Base-by-base conservation (phyloP, 2,888 invertebrate genomes). In the Luperina testacea region DNA sequence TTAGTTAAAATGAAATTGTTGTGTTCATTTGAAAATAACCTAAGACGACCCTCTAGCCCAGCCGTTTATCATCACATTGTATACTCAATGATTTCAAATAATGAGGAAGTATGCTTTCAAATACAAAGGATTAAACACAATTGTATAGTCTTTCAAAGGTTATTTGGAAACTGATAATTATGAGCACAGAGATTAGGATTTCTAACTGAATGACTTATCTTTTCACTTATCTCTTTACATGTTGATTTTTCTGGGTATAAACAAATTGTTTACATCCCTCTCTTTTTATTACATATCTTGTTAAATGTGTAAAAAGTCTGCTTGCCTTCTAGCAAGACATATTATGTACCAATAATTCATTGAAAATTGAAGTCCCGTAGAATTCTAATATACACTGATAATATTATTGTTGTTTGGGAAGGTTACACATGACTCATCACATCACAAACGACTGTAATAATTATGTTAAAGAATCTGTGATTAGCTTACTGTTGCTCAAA, bases 391-490 rank as follows among this genome's bases (percentile, higher is more conserved):
- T 2, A 38, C 64, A 82, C 48, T 72, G 72, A 20, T 61, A 73
- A 11, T 77, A 72, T 64, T 80, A 77, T 83, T 83, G 65, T 83
- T 79, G 76, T 81, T 75, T 80, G 38, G n/a, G 64, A 81, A 78
- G 81, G 80, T 73, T 84, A 75, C 75, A 17, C 73, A 78, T 86
- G 88, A 86, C 80, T 88, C 80, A 87, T 80, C 77, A 45, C 45
- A 45, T 45, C 45, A 81, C 73, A 74, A 75, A 79, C 32, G 8
- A 77, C 53, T 65, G 57, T 57, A 51, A 61, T 63, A 63, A 63
- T 63, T 65, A 63, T 48, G 27, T 11, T 72, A 32, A 13, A 38
- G 57, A 64, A 74, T 68, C 68, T 65, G 3, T 27, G 32, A 79
- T 70, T 48, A 69, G 13, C 57, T 20, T 65, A 61, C 24, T 32